These are phyloP conservation scores for Thaumatotibia leucotreta DNA, from an alignment of 1,140 invertebrate species.

Conservation along the genomic window DNA sequence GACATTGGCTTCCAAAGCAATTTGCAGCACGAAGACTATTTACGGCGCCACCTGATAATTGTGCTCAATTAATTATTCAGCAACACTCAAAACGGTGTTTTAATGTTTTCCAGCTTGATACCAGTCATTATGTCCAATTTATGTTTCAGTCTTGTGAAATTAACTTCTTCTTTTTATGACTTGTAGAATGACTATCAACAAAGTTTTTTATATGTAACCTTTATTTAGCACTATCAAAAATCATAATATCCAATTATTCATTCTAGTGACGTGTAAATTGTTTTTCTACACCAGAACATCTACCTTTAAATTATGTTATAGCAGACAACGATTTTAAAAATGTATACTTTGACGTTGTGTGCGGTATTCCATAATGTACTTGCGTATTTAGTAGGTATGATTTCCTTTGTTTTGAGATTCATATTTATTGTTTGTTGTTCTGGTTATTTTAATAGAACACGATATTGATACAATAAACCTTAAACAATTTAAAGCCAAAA, in stretches of 20 bases:
- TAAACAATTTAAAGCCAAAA: too few relatives aligned
- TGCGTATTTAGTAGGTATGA: too few relatives aligned
- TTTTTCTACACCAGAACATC: too few relatives aligned
- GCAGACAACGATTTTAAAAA: too few relatives aligned
- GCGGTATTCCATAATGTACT: too few relatives aligned
- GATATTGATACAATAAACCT: too few relatives aligned
- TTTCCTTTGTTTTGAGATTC: too few relatives aligned
- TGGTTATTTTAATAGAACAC: too few relatives aligned
- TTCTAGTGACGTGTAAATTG: neutral
- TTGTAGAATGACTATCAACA: neutral
- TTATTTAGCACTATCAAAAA: neutral
- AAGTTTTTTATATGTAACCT: too few relatives aligned
- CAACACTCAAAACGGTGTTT: neutral
- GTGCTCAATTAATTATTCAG: slow-evolving; percentile 1
- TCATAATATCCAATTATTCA: neutral
- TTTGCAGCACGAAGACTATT: neutral
- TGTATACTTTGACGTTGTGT: too few relatives aligned
- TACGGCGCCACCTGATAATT: neutral
- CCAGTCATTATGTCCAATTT: neutral
- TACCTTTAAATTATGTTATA: too few relatives aligned
- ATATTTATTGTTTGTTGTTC: too few relatives aligned
- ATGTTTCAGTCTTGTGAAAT: neutral
- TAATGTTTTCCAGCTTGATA: neutral
- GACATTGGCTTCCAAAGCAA: neutral
- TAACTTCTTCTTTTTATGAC: neutral